Evolutionary conservation across 1,140 invertebrate genomes (phyloP).

Genomic region (Anthonomus grandis): DNA sequence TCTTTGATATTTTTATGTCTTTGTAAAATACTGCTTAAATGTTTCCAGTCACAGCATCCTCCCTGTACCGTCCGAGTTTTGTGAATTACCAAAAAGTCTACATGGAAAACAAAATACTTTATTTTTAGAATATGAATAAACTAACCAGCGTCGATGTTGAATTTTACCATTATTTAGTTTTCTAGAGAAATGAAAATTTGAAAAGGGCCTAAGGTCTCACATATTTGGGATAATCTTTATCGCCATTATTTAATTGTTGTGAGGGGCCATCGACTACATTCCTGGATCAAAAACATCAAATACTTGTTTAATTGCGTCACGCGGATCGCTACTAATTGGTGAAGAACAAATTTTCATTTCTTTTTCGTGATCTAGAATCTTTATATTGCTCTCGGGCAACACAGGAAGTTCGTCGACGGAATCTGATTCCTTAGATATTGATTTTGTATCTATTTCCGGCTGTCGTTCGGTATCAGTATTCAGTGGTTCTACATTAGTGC

Average conservation of each 20-base stretch:
- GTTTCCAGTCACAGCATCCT: slow-evolving; percentile 40
- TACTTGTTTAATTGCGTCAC: slow-evolving; percentile 22
- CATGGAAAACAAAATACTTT: slow-evolving; percentile 35
- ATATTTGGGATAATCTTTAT: slow-evolving; percentile 33
- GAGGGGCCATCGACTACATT: slow-evolving; percentile 28
- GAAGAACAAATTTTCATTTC: neutral
- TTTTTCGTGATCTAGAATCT: neutral
- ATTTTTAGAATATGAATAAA: slow-evolving; percentile 1
- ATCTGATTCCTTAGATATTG: no score
- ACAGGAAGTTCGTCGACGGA: no score
- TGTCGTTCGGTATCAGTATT: no score
- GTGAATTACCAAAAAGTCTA: slow-evolving; percentile 35
- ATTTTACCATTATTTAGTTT: slow-evolving; percentile 8
- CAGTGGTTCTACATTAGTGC: no score
- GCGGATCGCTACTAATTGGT: slow-evolving; percentile 11
- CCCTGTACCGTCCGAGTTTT: slow-evolving; percentile 36
- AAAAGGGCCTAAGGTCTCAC: slow-evolving; percentile 34
- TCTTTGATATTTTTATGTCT: slow-evolving; percentile 37
- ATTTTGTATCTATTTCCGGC: no score
- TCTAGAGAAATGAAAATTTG: slow-evolving; percentile 34
- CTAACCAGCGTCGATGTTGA: slow-evolving; percentile 7
- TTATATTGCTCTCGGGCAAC: neutral
- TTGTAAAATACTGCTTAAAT: slow-evolving; percentile 18
- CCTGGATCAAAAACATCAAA: slow-evolving; percentile 23
- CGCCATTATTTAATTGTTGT: slow-evolving; percentile 35